Evolutionary conservation across 2,797 vertebrate species (phyloP).

Genomic region (Anguilla marmorata): DNA sequence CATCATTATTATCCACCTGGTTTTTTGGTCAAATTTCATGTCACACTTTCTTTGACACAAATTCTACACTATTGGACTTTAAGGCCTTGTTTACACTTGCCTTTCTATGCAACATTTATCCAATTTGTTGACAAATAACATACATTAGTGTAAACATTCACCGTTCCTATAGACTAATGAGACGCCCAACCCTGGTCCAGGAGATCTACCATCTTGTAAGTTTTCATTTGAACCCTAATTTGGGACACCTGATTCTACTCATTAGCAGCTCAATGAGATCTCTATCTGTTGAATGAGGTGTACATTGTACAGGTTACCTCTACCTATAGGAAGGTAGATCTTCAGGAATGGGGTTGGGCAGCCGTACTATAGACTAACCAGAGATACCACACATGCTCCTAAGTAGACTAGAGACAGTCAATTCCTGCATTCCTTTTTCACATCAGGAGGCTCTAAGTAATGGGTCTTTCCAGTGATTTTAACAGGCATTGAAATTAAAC

Average conservation of each 20-base stretch:
- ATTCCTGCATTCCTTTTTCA: no score
- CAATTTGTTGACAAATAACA: background rate
- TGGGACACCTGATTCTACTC: no score
- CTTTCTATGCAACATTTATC: background rate
- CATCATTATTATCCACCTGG: background rate
- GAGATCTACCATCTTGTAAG: no score
- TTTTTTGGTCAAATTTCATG: background rate
- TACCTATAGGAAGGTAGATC: no score
- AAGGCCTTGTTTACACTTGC: background rate
- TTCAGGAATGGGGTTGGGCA: no score
- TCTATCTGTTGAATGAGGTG: no score
- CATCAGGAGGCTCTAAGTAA: background rate
- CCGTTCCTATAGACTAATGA: background rate
- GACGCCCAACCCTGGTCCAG: background rate
- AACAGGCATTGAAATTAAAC: background rate
- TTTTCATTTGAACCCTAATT: no score
- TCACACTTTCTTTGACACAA: background rate
- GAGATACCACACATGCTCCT: no score
- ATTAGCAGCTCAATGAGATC: no score
- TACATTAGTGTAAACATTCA: background rate
- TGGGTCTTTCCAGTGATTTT: background rate
- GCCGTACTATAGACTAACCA: no score
- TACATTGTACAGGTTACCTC: no score
- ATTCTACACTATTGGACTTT: slow-evolving; percentile 1
- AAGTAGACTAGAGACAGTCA: no score